phyloP scores from a whole-genome alignment of 2,113 vertebrate species.

The Desmodus rotundus region DNA sequence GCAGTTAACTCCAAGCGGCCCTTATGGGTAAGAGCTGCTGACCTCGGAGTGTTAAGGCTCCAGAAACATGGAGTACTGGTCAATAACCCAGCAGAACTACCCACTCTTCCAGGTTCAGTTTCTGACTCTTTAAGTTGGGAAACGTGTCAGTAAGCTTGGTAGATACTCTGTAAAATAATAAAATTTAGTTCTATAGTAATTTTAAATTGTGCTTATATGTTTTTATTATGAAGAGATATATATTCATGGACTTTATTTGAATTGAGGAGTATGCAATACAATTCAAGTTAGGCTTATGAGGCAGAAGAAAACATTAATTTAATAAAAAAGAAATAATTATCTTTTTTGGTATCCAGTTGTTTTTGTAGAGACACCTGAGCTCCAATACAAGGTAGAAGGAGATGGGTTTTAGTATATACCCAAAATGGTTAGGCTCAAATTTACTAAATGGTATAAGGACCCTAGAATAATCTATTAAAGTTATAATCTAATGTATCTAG shows the following conservation, averaged over 20 bases:
- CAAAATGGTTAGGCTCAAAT: neutral
- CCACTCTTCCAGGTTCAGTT: neutral
- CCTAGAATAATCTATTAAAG: conserved; percentile 10
- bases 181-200: neutral
- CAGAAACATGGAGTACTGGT: neutral
- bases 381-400: neutral
- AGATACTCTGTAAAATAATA: neutral
- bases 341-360: neutral
- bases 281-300: neutral
- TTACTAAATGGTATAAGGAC: neutral
- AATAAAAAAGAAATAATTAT: neutral
- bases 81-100: neutral
- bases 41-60: neutral
- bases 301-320: neutral
- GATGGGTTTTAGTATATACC: conserved; percentile 6
- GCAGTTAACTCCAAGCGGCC: neutral
- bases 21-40: neutral
- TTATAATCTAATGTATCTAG: conserved; percentile 36
- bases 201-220: neutral
- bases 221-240: neutral
- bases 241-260: neutral
- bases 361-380: neutral
- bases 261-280: neutral
- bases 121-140: neutral
- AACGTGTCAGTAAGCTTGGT: neutral